phyloP scores from a whole-genome alignment of 2,113 vertebrate genomes.

The Andinoacara biseriatus region DNA sequence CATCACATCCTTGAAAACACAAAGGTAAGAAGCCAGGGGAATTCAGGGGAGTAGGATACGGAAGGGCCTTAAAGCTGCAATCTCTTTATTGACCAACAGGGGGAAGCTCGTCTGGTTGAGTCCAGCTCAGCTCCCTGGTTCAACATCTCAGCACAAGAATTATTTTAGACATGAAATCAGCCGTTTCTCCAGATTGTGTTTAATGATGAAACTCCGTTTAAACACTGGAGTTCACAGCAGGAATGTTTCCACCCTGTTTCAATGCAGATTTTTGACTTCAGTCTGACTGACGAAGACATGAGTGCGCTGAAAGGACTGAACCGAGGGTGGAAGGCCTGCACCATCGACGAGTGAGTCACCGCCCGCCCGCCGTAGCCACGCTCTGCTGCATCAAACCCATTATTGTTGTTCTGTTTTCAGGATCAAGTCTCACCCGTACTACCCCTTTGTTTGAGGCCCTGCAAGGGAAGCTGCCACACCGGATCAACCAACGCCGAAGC shows the following conservation, averaged over 20 bases:
- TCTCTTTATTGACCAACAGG: background rate
- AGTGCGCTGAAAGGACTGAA: constrained; percentile 67
- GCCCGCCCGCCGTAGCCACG: rapidly evolving
- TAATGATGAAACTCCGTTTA: too few relatives aligned
- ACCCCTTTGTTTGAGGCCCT: constrained; percentile 72
- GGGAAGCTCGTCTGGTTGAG: background rate
- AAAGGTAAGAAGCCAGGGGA: constrained; percentile 65
- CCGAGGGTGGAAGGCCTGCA: constrained; percentile 69
- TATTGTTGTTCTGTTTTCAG: constrained; percentile 47
- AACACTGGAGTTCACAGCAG: background rate
- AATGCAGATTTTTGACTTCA: constrained; percentile 81
- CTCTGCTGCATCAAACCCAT: background rate
- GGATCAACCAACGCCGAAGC: background rate
- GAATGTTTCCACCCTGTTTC: background rate
- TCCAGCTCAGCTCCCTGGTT: background rate
- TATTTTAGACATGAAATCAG: too few relatives aligned
- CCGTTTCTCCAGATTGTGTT: too few relatives aligned
- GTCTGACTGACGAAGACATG: constrained; percentile 76
- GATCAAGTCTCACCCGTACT: constrained; percentile 78
- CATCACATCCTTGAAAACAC: constrained; percentile 83
- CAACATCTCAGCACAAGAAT: rapidly evolving
- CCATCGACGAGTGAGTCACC: constrained; percentile 60
- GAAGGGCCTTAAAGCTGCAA: too few relatives aligned
- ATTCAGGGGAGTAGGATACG: background rate
- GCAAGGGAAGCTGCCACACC: background rate